Evolutionary conservation across 1,140 invertebrate species (phyloP).

Genomic region (Trialeurodes vaporariorum): DNA sequence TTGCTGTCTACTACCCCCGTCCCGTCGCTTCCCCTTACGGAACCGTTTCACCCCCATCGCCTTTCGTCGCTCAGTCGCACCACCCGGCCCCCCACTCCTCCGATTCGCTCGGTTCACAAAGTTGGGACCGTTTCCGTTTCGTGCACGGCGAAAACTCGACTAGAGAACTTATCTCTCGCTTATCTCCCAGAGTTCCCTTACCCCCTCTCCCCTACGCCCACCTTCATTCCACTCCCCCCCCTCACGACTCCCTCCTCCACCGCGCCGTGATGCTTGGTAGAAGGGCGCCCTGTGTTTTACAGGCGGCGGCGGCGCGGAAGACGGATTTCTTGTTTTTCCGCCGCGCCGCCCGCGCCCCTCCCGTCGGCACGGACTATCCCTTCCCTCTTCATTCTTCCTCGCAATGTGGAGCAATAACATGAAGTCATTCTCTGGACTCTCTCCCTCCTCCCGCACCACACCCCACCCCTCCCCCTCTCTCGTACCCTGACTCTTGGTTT

Average conservation of each 20-base stretch:
- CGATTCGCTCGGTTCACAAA: background rate
- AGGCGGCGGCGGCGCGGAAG: background rate
- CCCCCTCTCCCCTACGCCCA: no score
- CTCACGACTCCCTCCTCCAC: no score
- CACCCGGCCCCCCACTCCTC: constrained; percentile 8
- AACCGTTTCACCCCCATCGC: no score
- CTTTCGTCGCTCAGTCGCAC: no score
- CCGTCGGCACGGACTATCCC: no score
- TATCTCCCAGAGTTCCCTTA: no score
- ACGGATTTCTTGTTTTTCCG: background rate
- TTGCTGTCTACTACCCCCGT: constrained; percentile 14
- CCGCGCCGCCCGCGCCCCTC: constrained; percentile 6
- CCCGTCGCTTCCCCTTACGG: constrained; percentile 15
- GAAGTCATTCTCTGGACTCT: background rate
- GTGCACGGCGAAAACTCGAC: background rate
- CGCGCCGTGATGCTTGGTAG: no score
- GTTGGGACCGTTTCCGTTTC: background rate
- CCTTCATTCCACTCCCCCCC: constrained; percentile 1
- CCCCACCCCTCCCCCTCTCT: no score
- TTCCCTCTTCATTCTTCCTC: background rate
- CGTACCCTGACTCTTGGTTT: no score
- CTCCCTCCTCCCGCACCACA: background rate
- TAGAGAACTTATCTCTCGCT: background rate
- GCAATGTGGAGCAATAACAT: background rate
- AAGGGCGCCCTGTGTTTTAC: background rate